These are phyloP conservation scores for Peribatodes rhomboidaria DNA, from an alignment of 2,888 invertebrate genomes.

Conservation along the genomic window DNA sequence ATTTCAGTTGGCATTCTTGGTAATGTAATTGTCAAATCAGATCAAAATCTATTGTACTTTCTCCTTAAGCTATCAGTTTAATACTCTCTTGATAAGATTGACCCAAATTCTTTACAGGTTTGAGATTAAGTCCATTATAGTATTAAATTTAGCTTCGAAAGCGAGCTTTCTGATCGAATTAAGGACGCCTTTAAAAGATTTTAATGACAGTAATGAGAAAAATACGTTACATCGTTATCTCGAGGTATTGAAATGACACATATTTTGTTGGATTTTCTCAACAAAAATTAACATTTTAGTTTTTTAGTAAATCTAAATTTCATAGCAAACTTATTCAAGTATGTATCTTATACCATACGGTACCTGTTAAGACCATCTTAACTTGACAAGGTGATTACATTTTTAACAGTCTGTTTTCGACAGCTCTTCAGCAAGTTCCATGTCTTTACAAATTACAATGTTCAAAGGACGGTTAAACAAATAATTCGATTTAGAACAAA, in stretches of 20 bases:
- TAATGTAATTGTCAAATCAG: conserved; percentile 41
- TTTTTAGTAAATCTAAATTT: too few species aligned
- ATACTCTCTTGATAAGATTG: conserved; percentile 52
- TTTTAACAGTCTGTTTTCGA: too few species aligned
- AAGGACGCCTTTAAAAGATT: conserved; percentile 42
- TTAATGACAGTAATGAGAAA: conserved; percentile 35
- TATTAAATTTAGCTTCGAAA: conserved; percentile 31
- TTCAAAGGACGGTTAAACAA: too few species aligned
- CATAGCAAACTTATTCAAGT: too few species aligned
- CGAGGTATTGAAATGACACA: conserved; percentile 14
- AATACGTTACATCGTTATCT: conserved; percentile 22
- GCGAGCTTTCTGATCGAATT: conserved; percentile 38
- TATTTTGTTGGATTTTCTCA: conserved; percentile 8
- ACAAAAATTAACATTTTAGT: too few species aligned
- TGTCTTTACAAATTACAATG: neutral
- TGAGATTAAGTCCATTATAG: conserved; percentile 41
- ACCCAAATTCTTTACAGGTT: conserved; percentile 57
- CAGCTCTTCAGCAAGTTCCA: too few species aligned
- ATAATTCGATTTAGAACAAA: too few species aligned
- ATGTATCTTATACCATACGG: too few species aligned
- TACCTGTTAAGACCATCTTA: too few species aligned
- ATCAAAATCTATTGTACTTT: conserved; percentile 45
- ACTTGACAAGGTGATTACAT: too few species aligned
- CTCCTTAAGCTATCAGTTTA: conserved; percentile 35
- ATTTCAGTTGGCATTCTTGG: conserved; percentile 30